phyloP scores from a whole-genome alignment of 2,797 vertebrate genomes.

The Ambastaia sidthimunki region DNA sequence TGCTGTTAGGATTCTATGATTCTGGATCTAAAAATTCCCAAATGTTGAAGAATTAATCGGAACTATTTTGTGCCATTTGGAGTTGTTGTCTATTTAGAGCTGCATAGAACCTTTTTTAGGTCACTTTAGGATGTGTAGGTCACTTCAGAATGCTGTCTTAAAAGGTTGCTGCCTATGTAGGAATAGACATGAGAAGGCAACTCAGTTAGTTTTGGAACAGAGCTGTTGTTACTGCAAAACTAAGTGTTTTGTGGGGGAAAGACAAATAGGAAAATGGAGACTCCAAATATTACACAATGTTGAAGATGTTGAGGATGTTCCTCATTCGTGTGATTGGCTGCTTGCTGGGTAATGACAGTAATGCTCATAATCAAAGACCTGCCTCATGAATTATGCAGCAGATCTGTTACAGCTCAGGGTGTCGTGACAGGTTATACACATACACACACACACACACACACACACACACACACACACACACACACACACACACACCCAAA shows the following conservation, averaged over 20 bases:
- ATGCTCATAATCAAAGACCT: constrained; percentile 39
- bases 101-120: too few relatives aligned
- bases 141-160: background rate
- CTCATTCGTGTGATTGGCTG: constrained; percentile 22
- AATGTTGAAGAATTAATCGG: too few relatives aligned
- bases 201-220: background rate
- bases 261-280: background rate
- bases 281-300: background rate
- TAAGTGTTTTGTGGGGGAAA: background rate
- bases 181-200: background rate
- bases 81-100: background rate
- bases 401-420: constrained; percentile 38
- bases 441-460: constrained; percentile 31
- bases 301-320: background rate
- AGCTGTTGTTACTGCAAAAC: background rate
- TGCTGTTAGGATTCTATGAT: too few relatives aligned
- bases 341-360: constrained; percentile 48
- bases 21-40: too few relatives aligned
- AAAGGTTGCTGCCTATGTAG: background rate
- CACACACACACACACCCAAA: background rate
- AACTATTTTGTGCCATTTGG: too few relatives aligned
- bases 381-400: constrained; percentile 43
- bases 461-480: constrained; percentile 16
- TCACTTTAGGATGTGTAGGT: too few relatives aligned
- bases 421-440: constrained; percentile 10